phyloP scores from a whole-genome alignment of 1,140 invertebrate genomes.

The Drosophila mauritiana region DNA sequence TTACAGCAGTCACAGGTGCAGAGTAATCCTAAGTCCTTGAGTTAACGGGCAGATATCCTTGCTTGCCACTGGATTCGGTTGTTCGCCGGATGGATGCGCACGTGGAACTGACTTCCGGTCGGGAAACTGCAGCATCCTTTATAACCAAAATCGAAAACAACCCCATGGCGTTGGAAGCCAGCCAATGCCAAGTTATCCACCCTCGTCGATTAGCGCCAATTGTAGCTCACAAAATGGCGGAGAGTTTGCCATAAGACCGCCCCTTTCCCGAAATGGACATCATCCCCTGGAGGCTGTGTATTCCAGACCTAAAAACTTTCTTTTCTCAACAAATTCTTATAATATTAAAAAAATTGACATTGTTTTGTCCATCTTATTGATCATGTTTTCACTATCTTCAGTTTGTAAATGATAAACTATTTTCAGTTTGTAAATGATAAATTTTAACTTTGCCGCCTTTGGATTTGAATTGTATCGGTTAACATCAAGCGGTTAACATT shows the following conservation, averaged over 20 bases:
- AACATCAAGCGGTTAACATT: constrained; percentile 5
- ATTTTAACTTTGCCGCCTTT: not conserved
- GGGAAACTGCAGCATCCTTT: constrained; percentile 66
- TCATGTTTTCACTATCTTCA: too few species aligned
- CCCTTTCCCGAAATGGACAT: not conserved
- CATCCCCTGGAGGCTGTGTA: constrained; percentile 30
- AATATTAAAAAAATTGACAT: too few species aligned
- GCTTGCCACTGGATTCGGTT: constrained; percentile 6
- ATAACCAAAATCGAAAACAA: constrained; percentile 32
- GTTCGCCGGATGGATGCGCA: constrained; percentile 37
- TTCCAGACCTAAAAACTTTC: not conserved
- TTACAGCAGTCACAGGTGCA: constrained; percentile 31
- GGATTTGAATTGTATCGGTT: not conserved
- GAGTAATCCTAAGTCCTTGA: not conserved
- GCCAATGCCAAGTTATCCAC: constrained; percentile 44
- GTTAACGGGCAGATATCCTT: not conserved
- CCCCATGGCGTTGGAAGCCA: constrained; percentile 13
- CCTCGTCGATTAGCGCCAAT: constrained; percentile 18
- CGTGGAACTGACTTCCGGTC: constrained; percentile 43
- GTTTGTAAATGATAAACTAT: too few species aligned
- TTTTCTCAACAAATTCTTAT: not conserved
- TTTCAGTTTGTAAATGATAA: too few species aligned
- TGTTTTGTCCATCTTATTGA: too few species aligned
- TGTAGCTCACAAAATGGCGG: constrained; percentile 63
- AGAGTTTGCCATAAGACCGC: constrained; percentile 5